A percentile compares a stretch with the other conserved stretches of the same genome.
These are phyloP conservation scores for Oreohelix idahoensis DNA, from an alignment of 1,140 invertebrate species.

Conservation along the genomic window DNA sequence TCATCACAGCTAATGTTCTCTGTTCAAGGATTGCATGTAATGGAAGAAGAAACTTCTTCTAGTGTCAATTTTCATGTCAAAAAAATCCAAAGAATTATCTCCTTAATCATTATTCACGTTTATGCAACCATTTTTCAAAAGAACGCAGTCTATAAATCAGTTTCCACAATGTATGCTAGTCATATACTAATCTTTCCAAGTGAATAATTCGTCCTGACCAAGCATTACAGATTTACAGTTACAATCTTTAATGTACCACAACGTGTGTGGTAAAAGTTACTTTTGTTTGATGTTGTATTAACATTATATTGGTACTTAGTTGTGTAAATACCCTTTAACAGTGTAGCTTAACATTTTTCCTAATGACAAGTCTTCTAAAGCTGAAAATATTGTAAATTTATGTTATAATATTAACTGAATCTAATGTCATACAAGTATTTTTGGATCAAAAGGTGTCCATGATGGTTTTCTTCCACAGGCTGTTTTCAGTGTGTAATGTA, in stretches of 20 bases:
- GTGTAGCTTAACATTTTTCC: background rate
- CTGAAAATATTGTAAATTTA: background rate
- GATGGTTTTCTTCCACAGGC: background rate
- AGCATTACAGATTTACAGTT: constrained; percentile 16
- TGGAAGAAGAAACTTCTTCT: too few species aligned
- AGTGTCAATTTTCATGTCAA: too few species aligned
- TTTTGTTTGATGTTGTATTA: background rate
- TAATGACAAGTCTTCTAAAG: background rate
- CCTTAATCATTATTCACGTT: too few species aligned
- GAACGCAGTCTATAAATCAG: background rate
- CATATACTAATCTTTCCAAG: background rate
- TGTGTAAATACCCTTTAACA: background rate
- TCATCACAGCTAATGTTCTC: too few species aligned
- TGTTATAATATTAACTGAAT: background rate
- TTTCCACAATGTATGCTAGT: background rate
- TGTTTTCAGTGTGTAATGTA: background rate
- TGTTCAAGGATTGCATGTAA: too few species aligned
- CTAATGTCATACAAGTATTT: background rate
- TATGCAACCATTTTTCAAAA: too few species aligned
- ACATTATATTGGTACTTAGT: background rate
- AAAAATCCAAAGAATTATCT: too few species aligned
- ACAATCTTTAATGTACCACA: background rate
- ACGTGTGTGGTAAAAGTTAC: background rate
- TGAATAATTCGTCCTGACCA: background rate
- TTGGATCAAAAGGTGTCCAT: background rate